Base-by-base conservation (phyloP, 1,140 invertebrate genomes). In the Drosophila pseudoananassae region DNA sequence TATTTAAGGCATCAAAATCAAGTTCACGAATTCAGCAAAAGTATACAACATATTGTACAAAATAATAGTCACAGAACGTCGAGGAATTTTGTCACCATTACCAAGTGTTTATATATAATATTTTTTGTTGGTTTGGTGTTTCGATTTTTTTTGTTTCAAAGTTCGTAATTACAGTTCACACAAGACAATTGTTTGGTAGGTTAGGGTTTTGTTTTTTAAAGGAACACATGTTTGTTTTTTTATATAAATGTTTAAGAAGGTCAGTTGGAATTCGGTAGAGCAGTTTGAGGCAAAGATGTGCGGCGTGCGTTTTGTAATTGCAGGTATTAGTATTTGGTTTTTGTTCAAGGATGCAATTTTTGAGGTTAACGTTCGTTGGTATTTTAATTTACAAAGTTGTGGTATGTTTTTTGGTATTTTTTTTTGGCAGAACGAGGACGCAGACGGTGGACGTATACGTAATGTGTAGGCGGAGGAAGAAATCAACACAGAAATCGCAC, bases 401-500 rank as follows among this genome's bases (percentile, higher is more conserved):
- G 6, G 27, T 33, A 5, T n/a, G 7, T 15, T 15, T 43, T 43
- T 43, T n/a, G 12, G 12, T 40, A 7, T 43, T 14, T 14, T 17
- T 43, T 43, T 43, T 43, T 17, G 14, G 40, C 40, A 43, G 40
- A 43, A 33, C 33, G 27, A 53, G 58, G 50, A 45, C 20, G 40
- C 38, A 43, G 40, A 43, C 25, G n/a, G 25, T 31, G 58, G 50
- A 45, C 20, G 40, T 20, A 55, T 66, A 66, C 59, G 38, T 66
- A 69, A 55, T 66, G 2, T 60, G 46, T 71, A 31, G 31, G 47
- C 33, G 49, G 38, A 65, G 49, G 38, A 65, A 63, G 14, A 55
- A 68, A 59, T 75, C 65, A 73, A 56, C 45, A 63, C 58, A 63
- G 17, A 10, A 46, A 51, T 38, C 61, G 61, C 61, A 65, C 61